phyloP scores from a whole-genome alignment of 2,888 invertebrate genomes.

The Alcis repandata region DNA sequence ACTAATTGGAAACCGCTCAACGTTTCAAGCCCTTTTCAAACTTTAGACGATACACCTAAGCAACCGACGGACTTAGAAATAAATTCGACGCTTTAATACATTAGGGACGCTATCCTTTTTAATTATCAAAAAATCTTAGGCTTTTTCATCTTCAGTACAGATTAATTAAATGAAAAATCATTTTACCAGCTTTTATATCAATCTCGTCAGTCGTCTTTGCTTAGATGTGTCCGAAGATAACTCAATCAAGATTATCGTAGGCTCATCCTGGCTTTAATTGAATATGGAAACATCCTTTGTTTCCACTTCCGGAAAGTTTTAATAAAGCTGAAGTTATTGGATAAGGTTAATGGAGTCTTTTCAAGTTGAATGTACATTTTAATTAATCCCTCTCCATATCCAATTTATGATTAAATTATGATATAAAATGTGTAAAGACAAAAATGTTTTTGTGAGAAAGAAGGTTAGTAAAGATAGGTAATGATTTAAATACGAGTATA shows the following conservation, averaged over 20 bases:
- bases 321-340: conserved; percentile 22
- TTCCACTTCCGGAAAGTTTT: conserved; percentile 35
- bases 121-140: no score
- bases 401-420: background rate
- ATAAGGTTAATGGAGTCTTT: conserved; percentile 10
- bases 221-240: conserved; percentile 39
- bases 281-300: conserved; percentile 53
- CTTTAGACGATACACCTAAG: conserved; percentile 19
- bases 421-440: background rate
- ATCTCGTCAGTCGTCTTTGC: background rate
- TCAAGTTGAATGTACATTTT: conserved; percentile 8
- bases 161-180: no score
- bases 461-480: background rate
- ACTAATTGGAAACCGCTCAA: conserved; percentile 57
- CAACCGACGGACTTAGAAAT: background rate
- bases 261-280: conserved; percentile 58
- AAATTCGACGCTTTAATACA: background rate
- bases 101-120: no score
- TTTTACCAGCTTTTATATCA: no score
- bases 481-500: no score
- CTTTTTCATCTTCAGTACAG: background rate
- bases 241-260: conserved; percentile 62
- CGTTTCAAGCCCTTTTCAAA: conserved; percentile 51
- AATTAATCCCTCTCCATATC: background rate
- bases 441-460: background rate